These are phyloP conservation scores for Sebastes diaconus DNA, from an alignment of 2,797 vertebrate genomes.

Conservation along the genomic window DNA sequence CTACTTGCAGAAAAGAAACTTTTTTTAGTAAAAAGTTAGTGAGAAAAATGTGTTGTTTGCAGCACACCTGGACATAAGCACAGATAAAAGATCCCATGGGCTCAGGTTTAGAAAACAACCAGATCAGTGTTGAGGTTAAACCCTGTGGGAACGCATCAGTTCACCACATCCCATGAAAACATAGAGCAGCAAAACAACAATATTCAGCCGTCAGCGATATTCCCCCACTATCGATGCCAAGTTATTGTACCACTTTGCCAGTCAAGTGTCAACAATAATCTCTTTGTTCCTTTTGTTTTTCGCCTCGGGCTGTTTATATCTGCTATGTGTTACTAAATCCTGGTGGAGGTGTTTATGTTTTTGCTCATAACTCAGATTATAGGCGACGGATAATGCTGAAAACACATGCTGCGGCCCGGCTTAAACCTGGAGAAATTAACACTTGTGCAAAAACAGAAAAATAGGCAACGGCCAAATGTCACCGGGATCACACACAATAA, in stretches of 20 bases:
- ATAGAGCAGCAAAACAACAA: slow-evolving; percentile 10
- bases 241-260: neutral
- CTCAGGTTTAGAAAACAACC: neutral
- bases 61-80: neutral
- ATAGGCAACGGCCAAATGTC: slow-evolving; percentile 23
- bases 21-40: neutral
- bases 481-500: slow-evolving; percentile 28
- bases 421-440: slow-evolving; percentile 39
- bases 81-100: neutral
- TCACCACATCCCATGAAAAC: slow-evolving; percentile 3
- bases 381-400: slow-evolving; percentile 45
- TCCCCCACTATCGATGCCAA: slow-evolving; percentile 1
- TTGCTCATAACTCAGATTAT: slow-evolving; percentile 57
- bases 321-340: slow-evolving; percentile 22
- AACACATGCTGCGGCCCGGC: slow-evolving; percentile 50
- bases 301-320: slow-evolving; percentile 14
- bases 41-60: neutral
- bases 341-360: slow-evolving; percentile 51
- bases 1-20: neutral
- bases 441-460: slow-evolving; percentile 41
- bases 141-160: slow-evolving; percentile 22
- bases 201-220: neutral
- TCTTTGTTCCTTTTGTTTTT: slow-evolving; percentile 29
- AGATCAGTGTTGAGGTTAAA: slow-evolving; percentile 6
- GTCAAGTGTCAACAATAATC: slow-evolving; percentile 34